Evolutionary conservation across 2,113 vertebrate species (phyloP).

Genomic region (Hippolais icterina): DNA sequence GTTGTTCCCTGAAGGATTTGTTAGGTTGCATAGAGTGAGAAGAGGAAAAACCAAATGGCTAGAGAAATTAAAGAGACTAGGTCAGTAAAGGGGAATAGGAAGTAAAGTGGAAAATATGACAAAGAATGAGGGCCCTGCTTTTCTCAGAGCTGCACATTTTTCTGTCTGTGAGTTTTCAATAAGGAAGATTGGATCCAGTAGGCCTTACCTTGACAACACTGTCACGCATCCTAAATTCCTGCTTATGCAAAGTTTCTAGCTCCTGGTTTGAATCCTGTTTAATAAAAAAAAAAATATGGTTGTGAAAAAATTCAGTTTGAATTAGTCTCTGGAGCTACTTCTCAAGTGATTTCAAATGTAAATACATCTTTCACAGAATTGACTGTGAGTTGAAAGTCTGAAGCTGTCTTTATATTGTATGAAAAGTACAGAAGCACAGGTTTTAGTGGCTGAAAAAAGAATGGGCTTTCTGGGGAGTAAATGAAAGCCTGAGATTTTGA

Average conservation of each 20-base stretch:
- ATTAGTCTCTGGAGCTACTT: background rate
- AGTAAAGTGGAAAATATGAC: background rate
- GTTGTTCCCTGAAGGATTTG: background rate
- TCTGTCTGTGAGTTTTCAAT: background rate
- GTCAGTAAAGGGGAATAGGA: background rate
- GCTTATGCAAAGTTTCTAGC: background rate
- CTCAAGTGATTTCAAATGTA: background rate
- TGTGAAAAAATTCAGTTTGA: background rate
- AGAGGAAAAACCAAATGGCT: background rate
- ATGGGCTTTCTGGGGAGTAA: background rate
- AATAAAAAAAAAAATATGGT: background rate
- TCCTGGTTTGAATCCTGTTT: background rate
- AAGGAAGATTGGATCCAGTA: background rate
- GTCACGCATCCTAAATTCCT: background rate
- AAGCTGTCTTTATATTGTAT: background rate
- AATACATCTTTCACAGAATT: background rate
- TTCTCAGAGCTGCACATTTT: background rate
- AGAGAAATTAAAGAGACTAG: background rate
- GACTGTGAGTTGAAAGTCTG: background rate
- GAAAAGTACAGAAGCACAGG: background rate
- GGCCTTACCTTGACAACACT: background rate
- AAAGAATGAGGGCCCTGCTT: background rate
- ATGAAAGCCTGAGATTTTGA: background rate
- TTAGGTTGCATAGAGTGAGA: background rate
- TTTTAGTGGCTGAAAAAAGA: background rate